Base-by-base conservation (phyloP, 2,113 vertebrate species). In the Aviceda subcristata region DNA sequence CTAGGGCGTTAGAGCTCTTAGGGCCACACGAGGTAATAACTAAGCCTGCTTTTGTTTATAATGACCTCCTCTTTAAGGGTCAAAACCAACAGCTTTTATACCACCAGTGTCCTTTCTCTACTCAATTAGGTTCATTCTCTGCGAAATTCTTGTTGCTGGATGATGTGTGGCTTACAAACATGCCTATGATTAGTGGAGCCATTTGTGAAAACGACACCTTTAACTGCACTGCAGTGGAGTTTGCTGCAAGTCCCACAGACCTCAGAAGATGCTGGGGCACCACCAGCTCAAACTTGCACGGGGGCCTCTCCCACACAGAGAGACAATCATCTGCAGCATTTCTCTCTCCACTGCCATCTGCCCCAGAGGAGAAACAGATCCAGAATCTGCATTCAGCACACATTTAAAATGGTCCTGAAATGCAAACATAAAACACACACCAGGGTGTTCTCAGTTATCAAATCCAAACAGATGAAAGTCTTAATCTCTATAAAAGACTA, bases 111-210 rank as follows among this genome's bases (percentile, higher is more conserved):
- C 19, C 12, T 79, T 79, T 68, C n/a, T 80, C 39, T 73, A 2
- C 17, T 36, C n/a, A 30, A 2, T 10, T 29, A n/a, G 7, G 6
- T 29, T 60, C 8, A n/a, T 62, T 72, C 8, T 48, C 12, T 10
- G 10, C 43, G 50, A 80, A 89, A 55, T 0, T 0, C 3, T 1
- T 26, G 8, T 29, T 74, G 13, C 46, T n/a, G 6, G 12, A 74
- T 2, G 1, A 30, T 38, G 6, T 21, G 13, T 60, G 24, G 9
- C 7, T 85, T 59, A 67, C 15, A 26, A 59, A 43, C 7, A 50
- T 2, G 4, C 3, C 39, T 39, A 3, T 50, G 60, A 56, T 9
- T 46, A 64, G 23, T 27, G 34, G 14, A 75, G 6, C 6, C 26
- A 17, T 48, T 86, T 75, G 30, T 64, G 56, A 86, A 82, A 56